These are phyloP conservation scores for Battus philenor DNA, from an alignment of 1,140 invertebrate genomes.

Conservation along the genomic window DNA sequence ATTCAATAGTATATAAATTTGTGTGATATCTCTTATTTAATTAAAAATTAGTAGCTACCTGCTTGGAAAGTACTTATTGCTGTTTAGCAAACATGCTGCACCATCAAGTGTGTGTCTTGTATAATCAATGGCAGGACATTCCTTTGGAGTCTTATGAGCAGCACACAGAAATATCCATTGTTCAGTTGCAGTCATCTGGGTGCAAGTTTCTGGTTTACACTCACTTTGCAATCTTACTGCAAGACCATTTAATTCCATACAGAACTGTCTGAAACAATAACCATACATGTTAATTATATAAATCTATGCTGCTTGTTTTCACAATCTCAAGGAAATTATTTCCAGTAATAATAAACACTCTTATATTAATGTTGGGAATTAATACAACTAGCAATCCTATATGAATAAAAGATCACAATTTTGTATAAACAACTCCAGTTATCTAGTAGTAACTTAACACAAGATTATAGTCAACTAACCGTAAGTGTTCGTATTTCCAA, in stretches of 20 bases:
- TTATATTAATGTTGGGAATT: too few species aligned
- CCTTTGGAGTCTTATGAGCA: slow-evolving; percentile 99
- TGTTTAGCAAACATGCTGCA: slow-evolving; percentile 98
- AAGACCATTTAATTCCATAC: slow-evolving; percentile 98
- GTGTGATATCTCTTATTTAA: too few species aligned
- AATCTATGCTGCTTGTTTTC: background rate
- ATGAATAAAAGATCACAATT: too few species aligned
- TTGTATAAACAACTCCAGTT: too few species aligned
- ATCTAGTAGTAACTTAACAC: too few species aligned
- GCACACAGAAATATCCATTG: slow-evolving; percentile 99
- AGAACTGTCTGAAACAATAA: slow-evolving; percentile 89
- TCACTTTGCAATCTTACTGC: slow-evolving; percentile 95
- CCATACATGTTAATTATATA: background rate
- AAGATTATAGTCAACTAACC: slow-evolving; percentile 76
- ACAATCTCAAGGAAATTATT: too few species aligned
- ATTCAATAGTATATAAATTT: too few species aligned
- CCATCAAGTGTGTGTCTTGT: slow-evolving; percentile 99
- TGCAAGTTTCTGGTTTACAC: slow-evolving; percentile 97
- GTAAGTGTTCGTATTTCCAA: slow-evolving; percentile 99
- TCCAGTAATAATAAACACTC: too few species aligned
- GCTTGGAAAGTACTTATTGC: slow-evolving; percentile 99
- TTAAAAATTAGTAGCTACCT: slow-evolving; percentile 85
- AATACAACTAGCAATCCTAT: too few species aligned
- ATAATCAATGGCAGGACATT: slow-evolving; percentile 99
- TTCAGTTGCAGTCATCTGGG: slow-evolving; percentile 99